Evolutionary conservation across 53 echinoderm and acorn worm species (phyloP).

Genomic region (Actinopyga echinites): DNA sequence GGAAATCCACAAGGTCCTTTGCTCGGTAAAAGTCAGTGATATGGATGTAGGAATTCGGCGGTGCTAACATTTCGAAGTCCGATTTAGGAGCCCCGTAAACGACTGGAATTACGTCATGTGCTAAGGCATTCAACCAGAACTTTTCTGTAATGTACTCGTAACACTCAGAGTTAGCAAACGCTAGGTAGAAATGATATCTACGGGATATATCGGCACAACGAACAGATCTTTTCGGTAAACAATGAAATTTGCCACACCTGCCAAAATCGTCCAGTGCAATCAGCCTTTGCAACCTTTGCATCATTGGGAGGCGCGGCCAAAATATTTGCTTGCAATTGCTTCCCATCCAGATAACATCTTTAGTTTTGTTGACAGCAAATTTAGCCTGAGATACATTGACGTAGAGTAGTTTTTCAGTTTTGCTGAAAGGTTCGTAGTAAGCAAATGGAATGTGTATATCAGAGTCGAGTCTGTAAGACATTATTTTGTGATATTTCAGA

Average conservation of each 20-base stretch:
- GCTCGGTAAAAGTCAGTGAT: conserved; percentile 63
- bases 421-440: conserved; percentile 23
- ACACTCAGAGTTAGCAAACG: conserved; percentile 78
- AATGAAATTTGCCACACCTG: conserved; percentile 64
- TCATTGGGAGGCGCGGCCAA: conserved; percentile 79
- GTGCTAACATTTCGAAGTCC: conserved; percentile 66
- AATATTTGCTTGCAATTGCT: conserved; percentile 57
- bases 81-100: conserved; percentile 78
- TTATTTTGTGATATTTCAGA: conserved; percentile 85
- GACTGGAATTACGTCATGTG: conserved; percentile 72
- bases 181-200: conserved; percentile 68
- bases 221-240: conserved; percentile 63
- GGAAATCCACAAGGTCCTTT: conserved; percentile 52
- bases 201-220: conserved; percentile 60
- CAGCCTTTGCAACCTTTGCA: conserved; percentile 61
- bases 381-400: neutral
- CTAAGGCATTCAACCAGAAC: conserved; percentile 67
- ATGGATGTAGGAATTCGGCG: conserved; percentile 77
- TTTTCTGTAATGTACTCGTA: conserved; percentile 74
- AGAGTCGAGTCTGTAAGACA: conserved; percentile 76
- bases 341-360: conserved; percentile 45
- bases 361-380: conserved; percentile 19
- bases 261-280: conserved; percentile 73
- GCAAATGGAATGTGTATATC: conserved; percentile 72
- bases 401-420: neutral